Percentiles rank a stretch among this genome's conserved stretches.
Conservation (phyloP, 30 jellyfish, hydroid and myxozoan species). For the Morbakka virulenta region DNA sequence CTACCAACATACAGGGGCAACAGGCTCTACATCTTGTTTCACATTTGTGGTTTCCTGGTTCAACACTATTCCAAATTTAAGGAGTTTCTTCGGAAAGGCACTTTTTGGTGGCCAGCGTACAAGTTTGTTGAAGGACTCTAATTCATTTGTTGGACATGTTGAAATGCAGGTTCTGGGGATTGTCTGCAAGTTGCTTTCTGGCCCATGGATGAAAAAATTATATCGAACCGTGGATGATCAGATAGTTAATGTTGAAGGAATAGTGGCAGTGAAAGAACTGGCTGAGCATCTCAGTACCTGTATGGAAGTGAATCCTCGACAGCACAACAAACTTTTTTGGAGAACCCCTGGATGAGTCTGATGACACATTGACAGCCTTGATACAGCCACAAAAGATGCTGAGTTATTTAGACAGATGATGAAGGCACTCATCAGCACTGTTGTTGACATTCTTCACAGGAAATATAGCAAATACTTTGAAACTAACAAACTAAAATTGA, state of each 20-base stretch:
- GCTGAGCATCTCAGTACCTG: neutral
- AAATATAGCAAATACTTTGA: neutral
- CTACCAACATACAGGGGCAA: constrained; percentile 43
- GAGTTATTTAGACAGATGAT: neutral
- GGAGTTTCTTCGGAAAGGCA: constrained; percentile 3
- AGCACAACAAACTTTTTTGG: neutral
- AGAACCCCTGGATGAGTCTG: neutral
- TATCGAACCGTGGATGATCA: constrained; percentile 18
- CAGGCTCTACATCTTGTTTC: constrained; percentile 40
- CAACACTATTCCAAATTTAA: no score
- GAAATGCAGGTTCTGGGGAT: constrained; percentile 37
- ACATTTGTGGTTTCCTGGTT: no score
- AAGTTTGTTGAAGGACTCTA: neutral
- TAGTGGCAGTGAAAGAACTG: no score
- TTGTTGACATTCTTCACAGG: neutral
- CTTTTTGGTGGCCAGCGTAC: constrained; percentile 33
- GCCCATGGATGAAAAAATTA: constrained; percentile 38
- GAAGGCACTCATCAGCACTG: constrained; percentile 1
- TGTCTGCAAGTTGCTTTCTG: constrained; percentile 13
- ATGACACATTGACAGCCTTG: neutral
- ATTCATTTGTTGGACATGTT: neutral
- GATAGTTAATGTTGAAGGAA: neutral
- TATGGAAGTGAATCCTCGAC: neutral
- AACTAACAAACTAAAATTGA: neutral
- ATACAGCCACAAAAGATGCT: neutral